Base-by-base conservation (phyloP, 2,888 invertebrate genomes). In the Clostera curtula region DNA sequence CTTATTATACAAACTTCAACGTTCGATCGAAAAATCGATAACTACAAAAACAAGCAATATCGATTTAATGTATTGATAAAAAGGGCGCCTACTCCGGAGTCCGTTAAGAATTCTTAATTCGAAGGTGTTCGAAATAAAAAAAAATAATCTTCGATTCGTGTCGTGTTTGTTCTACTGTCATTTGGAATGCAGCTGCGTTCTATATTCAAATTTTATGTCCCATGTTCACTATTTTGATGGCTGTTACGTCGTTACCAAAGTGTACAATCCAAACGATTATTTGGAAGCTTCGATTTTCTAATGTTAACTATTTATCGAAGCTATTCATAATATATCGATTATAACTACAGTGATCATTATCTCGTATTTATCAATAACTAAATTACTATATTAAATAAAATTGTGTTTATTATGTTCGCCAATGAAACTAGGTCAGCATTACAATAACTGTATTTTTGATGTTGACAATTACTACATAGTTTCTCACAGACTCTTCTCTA, bases 151-250 rank as follows among this genome's bases (percentile, higher is more conserved):
- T 40, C 28, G 36, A 51, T 52, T 49, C 40, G 40, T 37, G 38
- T 46, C 44, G 40, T 49, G 44, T 48, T 49, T 46, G 36, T 43
- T 49, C 39, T 35, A 28, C 22, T 24, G 21, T 14, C 32, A 42
- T 46, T 49, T 45, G 41, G 40, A 43, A 51, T 48, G 52, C 41
- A 47, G 37, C 29, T 34, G 36, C 43, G 41, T 47, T 48, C 30
- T 35, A 35, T 41, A 48, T 51, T 51, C 34, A 49, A 49, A 48
- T 49, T 39, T 53, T 46, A 29, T 36, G 26, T 38, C 45, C 33
- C 40, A 44, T 35, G 41, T 41, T 26, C 15, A 23, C 23, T 23
- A 22, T 22, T 22, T 44, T 31, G 40, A 38, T 43, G 38, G 43
- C 35, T 34, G 31, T 40, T 39, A 49, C 40, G 36, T 43, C 25